A percentile compares a stretch with the other conserved stretches of the same genome.
Conservation (phyloP, 2,113 vertebrate genomes). For the Rhegmatorhina hoffmannsi region DNA sequence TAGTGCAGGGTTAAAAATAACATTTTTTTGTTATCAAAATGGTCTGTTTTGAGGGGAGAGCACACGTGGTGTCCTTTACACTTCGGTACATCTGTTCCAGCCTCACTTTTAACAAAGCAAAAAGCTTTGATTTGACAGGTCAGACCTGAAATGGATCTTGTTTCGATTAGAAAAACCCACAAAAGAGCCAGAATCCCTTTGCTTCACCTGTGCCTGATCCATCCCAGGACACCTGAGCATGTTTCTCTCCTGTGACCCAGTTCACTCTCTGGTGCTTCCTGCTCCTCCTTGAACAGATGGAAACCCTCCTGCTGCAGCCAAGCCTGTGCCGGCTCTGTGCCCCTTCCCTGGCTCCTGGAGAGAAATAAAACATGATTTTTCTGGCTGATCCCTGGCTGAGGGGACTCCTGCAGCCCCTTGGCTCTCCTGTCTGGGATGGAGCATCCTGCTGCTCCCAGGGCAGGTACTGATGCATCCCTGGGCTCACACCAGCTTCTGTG, state of each 20-base stretch:
- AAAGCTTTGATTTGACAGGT: background rate
- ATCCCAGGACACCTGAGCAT: background rate
- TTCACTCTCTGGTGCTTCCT: accelerated
- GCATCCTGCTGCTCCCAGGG: background rate
- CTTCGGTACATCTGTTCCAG: background rate
- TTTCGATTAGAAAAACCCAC: background rate
- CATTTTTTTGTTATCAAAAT: background rate
- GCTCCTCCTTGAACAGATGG: background rate
- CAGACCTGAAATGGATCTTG: background rate
- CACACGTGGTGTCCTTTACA: background rate
- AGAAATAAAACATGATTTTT: background rate
- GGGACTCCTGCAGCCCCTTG: background rate
- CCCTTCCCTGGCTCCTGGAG: background rate
- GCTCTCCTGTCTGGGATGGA: accelerated
- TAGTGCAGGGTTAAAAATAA: background rate
- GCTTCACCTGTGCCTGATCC: background rate
- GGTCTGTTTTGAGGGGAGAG: background rate
- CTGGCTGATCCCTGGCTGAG: accelerated
- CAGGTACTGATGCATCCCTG: accelerated
- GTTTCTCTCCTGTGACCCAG: background rate
- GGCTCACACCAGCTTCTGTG: accelerated
- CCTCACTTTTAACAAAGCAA: background rate
- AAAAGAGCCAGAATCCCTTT: background rate
- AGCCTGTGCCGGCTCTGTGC: background rate
- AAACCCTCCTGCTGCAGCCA: accelerated